Evolutionary conservation across 2,888 invertebrate species (phyloP).

Genomic region (Heliothis peltigera): DNA sequence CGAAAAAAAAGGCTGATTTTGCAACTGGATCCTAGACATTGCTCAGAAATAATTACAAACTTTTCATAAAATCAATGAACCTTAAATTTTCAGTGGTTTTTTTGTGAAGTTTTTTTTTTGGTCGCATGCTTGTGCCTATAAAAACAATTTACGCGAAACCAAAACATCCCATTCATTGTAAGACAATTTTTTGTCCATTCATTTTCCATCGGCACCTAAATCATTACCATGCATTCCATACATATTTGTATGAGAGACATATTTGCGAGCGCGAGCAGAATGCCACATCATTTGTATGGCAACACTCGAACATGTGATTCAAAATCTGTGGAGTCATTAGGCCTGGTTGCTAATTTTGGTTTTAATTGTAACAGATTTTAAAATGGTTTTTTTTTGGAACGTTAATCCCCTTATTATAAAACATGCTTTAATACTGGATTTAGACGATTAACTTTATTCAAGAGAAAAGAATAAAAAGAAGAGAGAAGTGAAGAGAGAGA

Average conservation of each 20-base stretch:
- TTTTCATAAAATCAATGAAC: too few relatives aligned
- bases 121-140: too few relatives aligned
- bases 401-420: too few relatives aligned
- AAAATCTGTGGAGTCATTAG: constrained; percentile 51
- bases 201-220: constrained; percentile 67
- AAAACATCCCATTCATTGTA: constrained; percentile 11
- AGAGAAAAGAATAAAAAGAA: too few relatives aligned
- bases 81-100: too few relatives aligned
- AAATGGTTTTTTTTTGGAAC: constrained; percentile 9
- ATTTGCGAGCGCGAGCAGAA: constrained; percentile 75
- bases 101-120: too few relatives aligned
- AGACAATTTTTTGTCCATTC: constrained; percentile 5
- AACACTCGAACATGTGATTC: constrained; percentile 51
- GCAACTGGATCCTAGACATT: too few relatives aligned
- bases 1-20: too few relatives aligned
- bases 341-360: constrained; percentile 39
- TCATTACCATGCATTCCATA: constrained; percentile 76
- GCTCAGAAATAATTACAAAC: too few relatives aligned
- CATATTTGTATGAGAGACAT: constrained; percentile 67
- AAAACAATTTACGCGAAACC: not conserved
- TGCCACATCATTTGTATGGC: constrained; percentile 78
- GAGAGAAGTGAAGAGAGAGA: too few relatives aligned
- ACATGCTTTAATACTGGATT: too few relatives aligned
- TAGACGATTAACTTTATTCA: too few relatives aligned
- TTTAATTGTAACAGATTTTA: constrained; percentile 47